A percentile compares a stretch with the other conserved stretches of the same genome.
phyloP scores from a whole-genome alignment of 92 coral and sea anemone genomes.

The Anthopleura xanthogrammica region DNA sequence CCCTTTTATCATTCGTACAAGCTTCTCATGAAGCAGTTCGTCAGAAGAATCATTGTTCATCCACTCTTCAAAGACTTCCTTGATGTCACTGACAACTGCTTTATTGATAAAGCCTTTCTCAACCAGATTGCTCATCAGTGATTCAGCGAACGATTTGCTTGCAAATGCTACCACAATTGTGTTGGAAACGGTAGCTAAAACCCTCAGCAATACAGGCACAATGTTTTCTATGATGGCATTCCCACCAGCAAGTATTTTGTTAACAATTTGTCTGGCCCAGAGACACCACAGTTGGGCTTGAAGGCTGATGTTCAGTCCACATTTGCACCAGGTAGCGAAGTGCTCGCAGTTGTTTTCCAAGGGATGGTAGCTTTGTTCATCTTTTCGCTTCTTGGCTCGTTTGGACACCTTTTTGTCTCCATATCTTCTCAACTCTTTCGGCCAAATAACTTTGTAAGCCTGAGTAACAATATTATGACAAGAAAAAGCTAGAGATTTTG shows the following conservation, averaged over 20 bases:
- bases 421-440: background rate
- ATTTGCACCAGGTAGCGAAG: slow-evolving; percentile 8
- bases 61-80: background rate
- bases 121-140: background rate
- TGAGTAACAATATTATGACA: background rate
- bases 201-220: background rate
- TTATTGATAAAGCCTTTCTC: background rate
- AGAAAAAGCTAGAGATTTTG: background rate
- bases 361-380: background rate
- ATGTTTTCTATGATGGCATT: background rate
- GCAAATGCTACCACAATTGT: background rate
- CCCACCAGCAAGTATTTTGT: background rate
- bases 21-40: background rate
- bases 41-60: background rate
- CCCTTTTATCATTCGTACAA: background rate
- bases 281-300: slow-evolving; percentile 7
- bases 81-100: background rate
- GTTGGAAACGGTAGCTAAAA: background rate
- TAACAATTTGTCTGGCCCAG: background rate
- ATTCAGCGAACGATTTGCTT: background rate
- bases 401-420: background rate
- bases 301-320: slow-evolving; percentile 9
- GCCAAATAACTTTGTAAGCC: slow-evolving; percentile 11
- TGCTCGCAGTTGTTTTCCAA: slow-evolving; percentile 4
- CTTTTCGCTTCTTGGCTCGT: slow-evolving; percentile 1